A percentile compares a stretch with the other conserved stretches of the same genome.
Evolutionary conservation across 1,140 invertebrate genomes (phyloP).

Genomic region (Drosophila leontia): DNA sequence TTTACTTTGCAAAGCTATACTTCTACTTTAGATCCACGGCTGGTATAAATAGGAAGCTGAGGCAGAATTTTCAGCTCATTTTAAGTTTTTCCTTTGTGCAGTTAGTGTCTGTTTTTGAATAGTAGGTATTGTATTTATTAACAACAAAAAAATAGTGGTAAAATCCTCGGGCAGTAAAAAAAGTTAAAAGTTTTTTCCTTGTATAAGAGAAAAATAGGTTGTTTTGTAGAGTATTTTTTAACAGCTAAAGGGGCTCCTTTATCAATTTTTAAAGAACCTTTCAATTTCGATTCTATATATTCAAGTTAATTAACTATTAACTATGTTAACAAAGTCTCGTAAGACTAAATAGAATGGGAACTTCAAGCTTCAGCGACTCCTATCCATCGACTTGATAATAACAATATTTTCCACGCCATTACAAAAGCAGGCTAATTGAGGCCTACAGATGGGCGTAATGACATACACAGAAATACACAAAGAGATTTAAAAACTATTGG

Average conservation of each 20-base stretch:
- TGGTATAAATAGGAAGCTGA: slow-evolving; percentile 66
- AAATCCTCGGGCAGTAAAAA: neutral
- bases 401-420: slow-evolving; percentile 51
- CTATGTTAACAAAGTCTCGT: slow-evolving; percentile 5
- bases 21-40: slow-evolving; percentile 27
- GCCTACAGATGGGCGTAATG: slow-evolving; percentile 21
- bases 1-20: slow-evolving; percentile 39
- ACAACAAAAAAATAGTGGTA: neutral
- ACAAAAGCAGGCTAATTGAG: slow-evolving; percentile 60
- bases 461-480: slow-evolving; percentile 28
- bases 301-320: neutral
- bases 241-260: too few relatives aligned
- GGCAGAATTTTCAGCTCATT: slow-evolving; percentile 78
- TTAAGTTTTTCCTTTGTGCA: slow-evolving; percentile 66
- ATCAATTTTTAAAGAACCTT: neutral
- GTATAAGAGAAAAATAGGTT: neutral
- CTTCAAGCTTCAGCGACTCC: slow-evolving; percentile 55
- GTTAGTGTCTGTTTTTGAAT: slow-evolving; percentile 42
- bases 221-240: neutral
- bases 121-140: slow-evolving; percentile 44
- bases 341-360: slow-evolving; percentile 15
- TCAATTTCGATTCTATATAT: neutral
- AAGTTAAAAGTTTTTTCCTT: neutral
- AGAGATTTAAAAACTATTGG: slow-evolving; percentile 30
- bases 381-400: slow-evolving; percentile 20